phyloP scores from a whole-genome alignment of 2,113 vertebrate species.

The Tiliqua scincoides region DNA sequence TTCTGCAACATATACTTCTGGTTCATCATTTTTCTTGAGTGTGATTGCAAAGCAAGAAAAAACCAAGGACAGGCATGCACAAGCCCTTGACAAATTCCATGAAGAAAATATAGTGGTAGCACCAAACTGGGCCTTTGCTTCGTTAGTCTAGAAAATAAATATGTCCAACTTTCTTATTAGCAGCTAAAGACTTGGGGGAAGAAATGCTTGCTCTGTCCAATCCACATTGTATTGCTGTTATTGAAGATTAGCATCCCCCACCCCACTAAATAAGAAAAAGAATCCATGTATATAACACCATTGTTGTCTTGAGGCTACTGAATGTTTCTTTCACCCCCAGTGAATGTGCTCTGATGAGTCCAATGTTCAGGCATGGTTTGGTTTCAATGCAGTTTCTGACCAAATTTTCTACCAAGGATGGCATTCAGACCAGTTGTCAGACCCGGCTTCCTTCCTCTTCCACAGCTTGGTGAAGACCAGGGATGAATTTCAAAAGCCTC shows the following conservation, averaged over 20 bases:
- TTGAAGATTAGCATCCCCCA: background rate
- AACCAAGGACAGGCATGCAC: background rate
- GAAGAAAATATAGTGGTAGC: background rate
- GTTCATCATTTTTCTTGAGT: background rate
- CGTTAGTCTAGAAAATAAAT: conserved; percentile 44
- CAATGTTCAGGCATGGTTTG: accelerated
- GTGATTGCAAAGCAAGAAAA: background rate
- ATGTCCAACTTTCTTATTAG: background rate
- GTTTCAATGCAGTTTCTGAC: background rate
- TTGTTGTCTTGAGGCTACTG: accelerated
- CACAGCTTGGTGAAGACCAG: conserved; percentile 87
- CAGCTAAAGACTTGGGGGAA: background rate
- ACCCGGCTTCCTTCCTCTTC: conserved; percentile 88
- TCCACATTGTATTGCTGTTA: background rate
- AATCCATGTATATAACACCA: conserved; percentile 21
- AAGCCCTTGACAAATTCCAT: background rate
- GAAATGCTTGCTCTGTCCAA: background rate
- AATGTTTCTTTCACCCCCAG: background rate
- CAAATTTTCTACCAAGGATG: background rate
- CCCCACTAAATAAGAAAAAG: background rate
- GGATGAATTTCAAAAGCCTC: conserved; percentile 89
- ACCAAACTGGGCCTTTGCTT: background rate
- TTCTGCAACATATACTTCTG: background rate
- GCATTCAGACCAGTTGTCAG: background rate
- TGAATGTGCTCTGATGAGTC: background rate